phyloP scores from a whole-genome alignment of 2,797 vertebrate species.

The Iguana delicatissima region DNA sequence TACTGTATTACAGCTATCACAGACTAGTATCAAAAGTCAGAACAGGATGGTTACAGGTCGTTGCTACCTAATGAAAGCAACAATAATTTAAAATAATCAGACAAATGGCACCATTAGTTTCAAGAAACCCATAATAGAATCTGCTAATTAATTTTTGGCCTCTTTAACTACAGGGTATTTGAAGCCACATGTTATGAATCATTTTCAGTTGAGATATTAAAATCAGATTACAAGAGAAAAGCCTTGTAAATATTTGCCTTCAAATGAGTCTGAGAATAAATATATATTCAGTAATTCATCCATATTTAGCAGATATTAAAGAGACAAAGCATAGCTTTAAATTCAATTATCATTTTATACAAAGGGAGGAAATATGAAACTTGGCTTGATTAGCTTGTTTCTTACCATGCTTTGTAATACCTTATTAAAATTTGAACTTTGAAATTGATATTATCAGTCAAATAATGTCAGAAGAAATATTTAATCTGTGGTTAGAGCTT shows the following conservation, averaged over 20 bases:
- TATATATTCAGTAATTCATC: conserved; percentile 86
- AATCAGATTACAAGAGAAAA: conserved; percentile 85
- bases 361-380: conserved; percentile 79
- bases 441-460: conserved; percentile 84
- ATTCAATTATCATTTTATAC: conserved; percentile 84
- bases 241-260: conserved; percentile 85
- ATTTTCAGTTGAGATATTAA: conserved; percentile 86
- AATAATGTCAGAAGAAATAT: conserved; percentile 83
- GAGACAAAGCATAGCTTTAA: conserved; percentile 84
- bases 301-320: conserved; percentile 86
- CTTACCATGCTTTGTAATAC: conserved; percentile 81
- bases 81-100: conserved; percentile 75
- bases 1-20: not conserved
- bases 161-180: conserved; percentile 80
- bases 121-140: conserved; percentile 80
- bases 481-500: conserved; percentile 82
- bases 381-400: conserved; percentile 83
- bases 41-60: conserved; percentile 50
- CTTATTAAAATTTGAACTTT: conserved; percentile 85
- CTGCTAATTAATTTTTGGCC: conserved; percentile 83
- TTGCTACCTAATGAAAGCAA: conserved; percentile 66
- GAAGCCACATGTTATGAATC: conserved; percentile 80
- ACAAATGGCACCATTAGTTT: conserved; percentile 76
- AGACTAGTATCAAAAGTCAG: conserved; percentile 56
- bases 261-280: conserved; percentile 86